Percentiles rank a stretch among this genome's conserved stretches.
These are phyloP conservation scores for Chalcis sispes DNA, from an alignment of 2,888 invertebrate genomes.

Conservation along the genomic window DNA sequence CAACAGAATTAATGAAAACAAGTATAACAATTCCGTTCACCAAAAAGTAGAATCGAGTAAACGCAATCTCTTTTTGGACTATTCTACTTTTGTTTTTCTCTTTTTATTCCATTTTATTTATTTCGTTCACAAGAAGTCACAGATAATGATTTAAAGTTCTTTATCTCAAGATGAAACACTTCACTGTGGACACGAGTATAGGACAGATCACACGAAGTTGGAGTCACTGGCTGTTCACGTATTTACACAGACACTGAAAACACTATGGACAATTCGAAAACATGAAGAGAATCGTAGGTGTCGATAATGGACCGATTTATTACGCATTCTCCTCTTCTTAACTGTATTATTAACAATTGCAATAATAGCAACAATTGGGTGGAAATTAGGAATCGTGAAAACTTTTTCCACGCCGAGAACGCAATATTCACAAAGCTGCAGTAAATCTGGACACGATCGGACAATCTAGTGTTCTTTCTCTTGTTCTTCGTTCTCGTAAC, in stretches of 20 bases:
- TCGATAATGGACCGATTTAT: too few relatives aligned
- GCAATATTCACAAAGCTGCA: background rate
- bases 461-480: background rate
- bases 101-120: background rate
- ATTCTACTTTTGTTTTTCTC: background rate
- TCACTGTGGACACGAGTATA: background rate
- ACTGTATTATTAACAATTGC: background rate
- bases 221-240: background rate
- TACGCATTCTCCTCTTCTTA: too few relatives aligned
- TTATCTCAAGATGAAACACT: background rate
- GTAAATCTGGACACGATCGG: background rate
- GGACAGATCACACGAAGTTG: background rate
- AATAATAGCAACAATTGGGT: background rate
- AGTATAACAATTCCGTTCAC: conserved; percentile 15
- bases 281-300: background rate
- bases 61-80: background rate
- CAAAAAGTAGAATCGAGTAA: background rate
- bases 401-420: conserved; percentile 4
- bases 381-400: too few relatives aligned
- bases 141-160: background rate
- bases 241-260: background rate
- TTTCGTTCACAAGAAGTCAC: too few relatives aligned
- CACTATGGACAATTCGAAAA: background rate
- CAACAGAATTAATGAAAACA: background rate
- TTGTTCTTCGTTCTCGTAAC: background rate